Conservation (phyloP, 1,140 invertebrate species). For the Calephelis virginiensis region DNA sequence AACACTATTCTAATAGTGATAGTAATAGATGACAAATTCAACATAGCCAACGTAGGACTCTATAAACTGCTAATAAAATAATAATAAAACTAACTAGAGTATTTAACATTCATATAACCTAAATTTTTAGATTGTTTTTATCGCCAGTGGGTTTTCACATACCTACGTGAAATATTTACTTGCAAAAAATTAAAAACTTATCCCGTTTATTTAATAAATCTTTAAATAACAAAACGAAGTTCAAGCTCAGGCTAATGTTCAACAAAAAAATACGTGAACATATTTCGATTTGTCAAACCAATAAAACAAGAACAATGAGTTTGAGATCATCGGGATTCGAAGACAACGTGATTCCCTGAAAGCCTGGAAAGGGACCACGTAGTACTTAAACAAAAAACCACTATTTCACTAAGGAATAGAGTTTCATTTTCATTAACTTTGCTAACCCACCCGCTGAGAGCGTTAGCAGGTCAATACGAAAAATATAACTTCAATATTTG, state of each 20-base stretch:
- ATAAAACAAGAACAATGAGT: conserved; percentile 38
- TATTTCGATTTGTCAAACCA: conserved; percentile 7
- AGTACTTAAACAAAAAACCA: conserved; percentile 28
- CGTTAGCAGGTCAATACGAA: conserved; percentile 65
- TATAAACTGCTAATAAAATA: too few species aligned
- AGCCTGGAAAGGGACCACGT: conserved; percentile 40
- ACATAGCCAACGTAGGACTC: too few species aligned
- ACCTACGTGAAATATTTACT: too few species aligned
- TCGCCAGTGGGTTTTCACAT: too few species aligned
- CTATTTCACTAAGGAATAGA: conserved; percentile 33
- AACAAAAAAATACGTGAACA: neutral
- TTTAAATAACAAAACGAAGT: neutral
- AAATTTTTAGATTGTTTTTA: too few species aligned
- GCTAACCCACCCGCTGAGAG: conserved; percentile 58
- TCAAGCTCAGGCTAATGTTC: neutral
- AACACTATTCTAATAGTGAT: too few species aligned
- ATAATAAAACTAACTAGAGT: too few species aligned
- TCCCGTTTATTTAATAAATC: neutral
- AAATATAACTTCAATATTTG: conserved; percentile 75
- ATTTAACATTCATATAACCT: too few species aligned
- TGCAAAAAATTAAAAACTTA: too few species aligned
- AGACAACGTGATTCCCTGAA: conserved; percentile 61
- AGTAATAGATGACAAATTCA: too few species aligned
- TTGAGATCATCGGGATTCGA: conserved; percentile 48
- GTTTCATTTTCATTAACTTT: conserved; percentile 30